Evolutionary conservation across 1,140 invertebrate species (phyloP).

Genomic region (Drosophila hydei): DNA sequence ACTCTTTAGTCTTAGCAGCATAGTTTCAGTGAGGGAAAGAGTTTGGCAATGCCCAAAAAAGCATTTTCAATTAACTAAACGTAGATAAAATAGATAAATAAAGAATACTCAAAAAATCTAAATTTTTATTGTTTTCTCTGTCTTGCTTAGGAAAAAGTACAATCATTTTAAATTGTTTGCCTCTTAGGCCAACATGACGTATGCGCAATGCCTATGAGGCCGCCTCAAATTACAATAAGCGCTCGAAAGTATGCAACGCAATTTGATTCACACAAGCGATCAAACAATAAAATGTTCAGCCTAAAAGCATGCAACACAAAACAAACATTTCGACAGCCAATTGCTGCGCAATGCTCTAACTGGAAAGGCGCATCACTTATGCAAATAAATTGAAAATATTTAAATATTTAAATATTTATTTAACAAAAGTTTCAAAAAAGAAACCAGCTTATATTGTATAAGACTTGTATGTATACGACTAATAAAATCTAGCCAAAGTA

Average conservation of each 20-base stretch:
- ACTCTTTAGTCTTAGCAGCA: conserved; percentile 10
- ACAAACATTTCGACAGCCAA: background rate
- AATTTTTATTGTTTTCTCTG: too few species aligned
- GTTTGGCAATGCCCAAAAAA: background rate
- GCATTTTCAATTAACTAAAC: conserved; percentile 1
- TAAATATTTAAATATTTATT: too few species aligned
- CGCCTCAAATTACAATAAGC: conserved; percentile 32
- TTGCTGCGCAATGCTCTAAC: conserved; percentile 3
- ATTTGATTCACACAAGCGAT: conserved; percentile 16
- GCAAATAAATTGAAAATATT: background rate
- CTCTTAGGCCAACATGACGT: conserved; percentile 11
- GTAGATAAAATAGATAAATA: background rate
- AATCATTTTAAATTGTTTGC: conserved; percentile 1
- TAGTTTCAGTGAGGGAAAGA: background rate
- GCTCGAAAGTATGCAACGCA: conserved; percentile 52
- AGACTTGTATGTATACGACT: background rate
- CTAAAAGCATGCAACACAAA: conserved; percentile 45
- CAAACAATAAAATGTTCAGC: conserved; percentile 42
- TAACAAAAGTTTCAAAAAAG: too few species aligned
- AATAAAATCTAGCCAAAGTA: too few species aligned
- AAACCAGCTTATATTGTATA: too few species aligned
- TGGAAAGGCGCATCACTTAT: background rate
- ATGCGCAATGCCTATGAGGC: conserved; percentile 19
- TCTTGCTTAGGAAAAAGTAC: background rate
- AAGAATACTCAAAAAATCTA: background rate